These are phyloP conservation scores for Daboia siamensis DNA, from an alignment of 2,113 vertebrate species.

Conservation along the genomic window DNA sequence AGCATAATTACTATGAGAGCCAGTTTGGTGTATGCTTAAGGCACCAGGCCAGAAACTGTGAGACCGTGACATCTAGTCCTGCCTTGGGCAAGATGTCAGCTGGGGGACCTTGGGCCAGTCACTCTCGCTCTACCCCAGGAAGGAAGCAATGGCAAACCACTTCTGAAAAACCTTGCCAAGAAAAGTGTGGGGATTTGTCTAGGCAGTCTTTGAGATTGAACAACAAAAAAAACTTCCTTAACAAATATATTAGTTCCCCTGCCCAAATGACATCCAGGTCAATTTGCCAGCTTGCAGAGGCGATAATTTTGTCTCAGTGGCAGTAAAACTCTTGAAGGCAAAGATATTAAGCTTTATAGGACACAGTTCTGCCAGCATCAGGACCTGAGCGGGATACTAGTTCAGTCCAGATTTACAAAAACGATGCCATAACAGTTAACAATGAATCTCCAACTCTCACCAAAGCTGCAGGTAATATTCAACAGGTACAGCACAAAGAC, in stretches of 20 bases:
- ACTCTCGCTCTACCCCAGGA: too few species aligned
- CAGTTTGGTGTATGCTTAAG: too few species aligned
- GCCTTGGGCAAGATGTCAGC: too few species aligned
- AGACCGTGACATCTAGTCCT: too few species aligned
- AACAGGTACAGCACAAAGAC: background rate
- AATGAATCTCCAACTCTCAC: background rate
- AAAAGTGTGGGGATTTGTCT: too few species aligned
- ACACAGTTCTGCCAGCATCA: background rate
- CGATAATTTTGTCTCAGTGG: background rate
- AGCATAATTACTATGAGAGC: background rate
- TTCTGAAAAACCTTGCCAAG: too few species aligned
- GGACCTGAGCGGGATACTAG: background rate
- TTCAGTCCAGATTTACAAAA: background rate
- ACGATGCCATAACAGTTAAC: background rate
- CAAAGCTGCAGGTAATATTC: background rate
- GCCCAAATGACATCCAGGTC: background rate
- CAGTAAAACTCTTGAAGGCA: background rate
- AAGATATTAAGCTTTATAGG: background rate
- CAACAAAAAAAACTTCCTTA: background rate
- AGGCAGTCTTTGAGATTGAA: too few species aligned
- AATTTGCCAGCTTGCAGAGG: background rate
- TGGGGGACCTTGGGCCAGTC: too few species aligned
- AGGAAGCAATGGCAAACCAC: too few species aligned
- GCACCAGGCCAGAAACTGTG: too few species aligned
- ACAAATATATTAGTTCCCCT: background rate